These are phyloP conservation scores for Phocoena sinus DNA, from an alignment of 2,113 vertebrate species.

Conservation along the genomic window DNA sequence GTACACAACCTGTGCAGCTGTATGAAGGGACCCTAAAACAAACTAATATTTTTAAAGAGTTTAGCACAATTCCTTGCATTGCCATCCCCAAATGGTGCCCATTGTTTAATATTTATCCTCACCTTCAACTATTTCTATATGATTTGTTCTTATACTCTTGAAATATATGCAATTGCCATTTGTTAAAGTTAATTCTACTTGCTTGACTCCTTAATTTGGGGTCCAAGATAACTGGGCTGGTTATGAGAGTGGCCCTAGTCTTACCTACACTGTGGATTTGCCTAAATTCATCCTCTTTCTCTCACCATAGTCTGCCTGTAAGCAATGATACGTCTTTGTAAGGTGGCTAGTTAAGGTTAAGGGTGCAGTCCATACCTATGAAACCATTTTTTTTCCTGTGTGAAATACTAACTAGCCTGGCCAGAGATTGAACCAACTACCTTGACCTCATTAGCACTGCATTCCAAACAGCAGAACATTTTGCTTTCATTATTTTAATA, in stretches of 20 bases:
- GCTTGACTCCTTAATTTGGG: not conserved
- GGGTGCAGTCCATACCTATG: not conserved
- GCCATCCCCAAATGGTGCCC: not conserved
- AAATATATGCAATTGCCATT: not conserved
- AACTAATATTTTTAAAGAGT: not conserved
- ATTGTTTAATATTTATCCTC: not conserved
- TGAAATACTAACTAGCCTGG: not conserved
- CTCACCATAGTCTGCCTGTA: not conserved
- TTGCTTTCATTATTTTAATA: slow-evolving; percentile 58
- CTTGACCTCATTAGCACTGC: slow-evolving; percentile 47
- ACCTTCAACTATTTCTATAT: not conserved
- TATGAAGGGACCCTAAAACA: not conserved
- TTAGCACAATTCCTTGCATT: not conserved
- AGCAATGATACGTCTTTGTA: not conserved
- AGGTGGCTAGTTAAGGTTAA: not conserved
- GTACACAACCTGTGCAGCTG: not conserved
- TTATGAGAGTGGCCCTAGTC: not conserved
- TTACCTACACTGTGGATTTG: not conserved
- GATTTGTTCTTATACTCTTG: not conserved
- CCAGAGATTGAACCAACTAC: not conserved
- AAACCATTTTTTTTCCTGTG: not conserved
- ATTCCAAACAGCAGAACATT: slow-evolving; percentile 28
- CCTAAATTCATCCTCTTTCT: not conserved
- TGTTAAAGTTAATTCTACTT: not conserved
- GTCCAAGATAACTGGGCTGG: not conserved